Evolutionary conservation across 1,140 invertebrate species (phyloP), one percentile per base, ranked within the genome.

Genomic region (Antheraea mylitta): DNA sequence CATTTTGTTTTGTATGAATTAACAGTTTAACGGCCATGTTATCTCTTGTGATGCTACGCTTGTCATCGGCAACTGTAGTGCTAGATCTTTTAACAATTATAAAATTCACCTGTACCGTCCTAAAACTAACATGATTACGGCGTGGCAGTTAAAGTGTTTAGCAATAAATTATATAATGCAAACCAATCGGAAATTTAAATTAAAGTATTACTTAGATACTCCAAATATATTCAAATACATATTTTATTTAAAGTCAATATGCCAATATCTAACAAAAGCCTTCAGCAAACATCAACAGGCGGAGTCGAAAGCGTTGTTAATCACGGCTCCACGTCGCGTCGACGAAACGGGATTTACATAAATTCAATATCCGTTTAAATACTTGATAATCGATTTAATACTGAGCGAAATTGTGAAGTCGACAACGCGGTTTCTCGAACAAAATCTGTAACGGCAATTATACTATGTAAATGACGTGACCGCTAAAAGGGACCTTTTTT

Each of bases 301-400:
- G 11, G 16, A 53, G 45, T 53, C 13, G 16, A 53, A 9, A 53
- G 13, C 45, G 45, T 16, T 22, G 18, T 61, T 61, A 61, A 61
- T 61, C 59, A 13, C 30, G 59, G 10, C 16, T 53, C 45, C 13
- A 61, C 59, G 59, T 30, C 22, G 1, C 22, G 22, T 16, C 16
- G 19, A 59, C 38, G 61, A 67, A 67, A 71, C 30, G 18, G 8
- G 62, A 77, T 77, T 75, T 74, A 68, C 71, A 79, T 77, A 77
- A 79, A 74, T 65, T 67, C 71, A 77, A 75, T 77, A 75, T 75
- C 69, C 73, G 45, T 67, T 78, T 74, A 65, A 75, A 71, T 68
- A 58, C 66, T 68, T 64, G 66, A 59, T 77, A 75, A 79, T 74
- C 38, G 70, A 64, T 72, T 79, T 77, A 79, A 63, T 66, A 67